Conservation (phyloP, 2,113 vertebrate genomes). For the Scalopus aquaticus region DNA sequence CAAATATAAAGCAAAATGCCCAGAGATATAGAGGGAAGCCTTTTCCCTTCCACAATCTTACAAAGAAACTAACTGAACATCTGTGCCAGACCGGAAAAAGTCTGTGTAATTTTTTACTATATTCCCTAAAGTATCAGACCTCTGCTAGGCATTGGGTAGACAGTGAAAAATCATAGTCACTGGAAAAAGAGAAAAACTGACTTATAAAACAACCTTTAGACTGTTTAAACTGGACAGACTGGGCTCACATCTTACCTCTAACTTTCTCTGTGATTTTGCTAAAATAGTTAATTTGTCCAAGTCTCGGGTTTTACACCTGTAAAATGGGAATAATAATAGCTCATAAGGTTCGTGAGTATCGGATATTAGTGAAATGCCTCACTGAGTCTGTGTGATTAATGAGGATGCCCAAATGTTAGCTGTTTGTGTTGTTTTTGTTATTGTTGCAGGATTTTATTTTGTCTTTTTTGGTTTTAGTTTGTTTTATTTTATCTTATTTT, state of each 20-base stretch:
- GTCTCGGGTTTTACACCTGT: not conserved
- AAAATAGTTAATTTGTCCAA: not conserved
- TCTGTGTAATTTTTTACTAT: not conserved
- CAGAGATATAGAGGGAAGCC: not conserved
- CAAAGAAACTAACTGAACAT: not conserved
- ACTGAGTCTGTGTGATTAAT: not conserved
- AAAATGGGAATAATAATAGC: not conserved
- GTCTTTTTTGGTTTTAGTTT: not conserved
- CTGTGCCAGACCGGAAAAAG: not conserved
- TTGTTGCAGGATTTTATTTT: not conserved
- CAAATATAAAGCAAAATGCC: not conserved
- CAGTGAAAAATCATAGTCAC: not conserved
- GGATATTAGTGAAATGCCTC: not conserved
- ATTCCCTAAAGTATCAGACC: not conserved
- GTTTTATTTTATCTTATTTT: not conserved
- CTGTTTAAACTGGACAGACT: not conserved
- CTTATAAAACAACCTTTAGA: not conserved
- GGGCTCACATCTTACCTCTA: not conserved
- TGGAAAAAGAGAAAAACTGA: not conserved
- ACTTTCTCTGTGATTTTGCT: not conserved
- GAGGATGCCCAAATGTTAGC: not conserved
- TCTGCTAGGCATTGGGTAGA: not conserved
- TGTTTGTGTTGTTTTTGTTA: not conserved
- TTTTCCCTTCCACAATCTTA: not conserved
- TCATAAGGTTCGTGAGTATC: not conserved